Conservation (phyloP, 2,888 invertebrate species). For the Coenonympha glycerion region DNA sequence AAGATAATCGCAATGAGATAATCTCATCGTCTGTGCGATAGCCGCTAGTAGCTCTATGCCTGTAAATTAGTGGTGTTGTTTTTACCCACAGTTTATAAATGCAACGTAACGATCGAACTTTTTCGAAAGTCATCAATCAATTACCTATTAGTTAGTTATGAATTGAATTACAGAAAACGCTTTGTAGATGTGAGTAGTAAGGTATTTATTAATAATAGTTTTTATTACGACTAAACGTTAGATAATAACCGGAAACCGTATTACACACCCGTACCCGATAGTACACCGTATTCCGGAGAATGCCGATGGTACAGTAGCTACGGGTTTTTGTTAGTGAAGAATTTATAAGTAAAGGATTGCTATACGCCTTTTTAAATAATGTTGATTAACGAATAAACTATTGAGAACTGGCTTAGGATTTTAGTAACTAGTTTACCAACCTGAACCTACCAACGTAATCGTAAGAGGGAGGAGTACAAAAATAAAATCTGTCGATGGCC, state of each 20-base stretch:
- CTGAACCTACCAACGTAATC: too few relatives aligned
- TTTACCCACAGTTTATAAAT: neutral
- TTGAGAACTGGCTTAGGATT: too few relatives aligned
- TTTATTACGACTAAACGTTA: neutral
- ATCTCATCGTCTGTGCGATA: too few relatives aligned
- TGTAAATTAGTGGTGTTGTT: neutral
- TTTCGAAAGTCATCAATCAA: slow-evolving; percentile 5
- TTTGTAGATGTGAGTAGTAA: neutral
- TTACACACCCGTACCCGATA: too few relatives aligned
- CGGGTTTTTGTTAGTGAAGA: neutral
- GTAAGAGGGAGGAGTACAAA: too few relatives aligned
- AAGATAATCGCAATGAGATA: too few relatives aligned
- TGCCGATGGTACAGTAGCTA: neutral
- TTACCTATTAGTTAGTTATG: neutral
- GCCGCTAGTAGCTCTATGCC: neutral
- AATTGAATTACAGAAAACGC: neutral
- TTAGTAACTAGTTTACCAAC: too few relatives aligned
- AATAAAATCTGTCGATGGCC: too few relatives aligned
- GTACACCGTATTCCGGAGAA: too few relatives aligned
- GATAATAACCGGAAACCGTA: slow-evolving; percentile 2
- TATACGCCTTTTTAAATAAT: too few relatives aligned
- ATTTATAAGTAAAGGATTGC: neutral
- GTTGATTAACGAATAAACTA: too few relatives aligned
- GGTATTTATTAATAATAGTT: slow-evolving; percentile 3
- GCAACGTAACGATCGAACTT: neutral